A percentile compares a stretch with the other conserved stretches of the same genome.
Evolutionary conservation across 1,140 invertebrate species (phyloP).

Genomic region (Choristoneura fumiferana): DNA sequence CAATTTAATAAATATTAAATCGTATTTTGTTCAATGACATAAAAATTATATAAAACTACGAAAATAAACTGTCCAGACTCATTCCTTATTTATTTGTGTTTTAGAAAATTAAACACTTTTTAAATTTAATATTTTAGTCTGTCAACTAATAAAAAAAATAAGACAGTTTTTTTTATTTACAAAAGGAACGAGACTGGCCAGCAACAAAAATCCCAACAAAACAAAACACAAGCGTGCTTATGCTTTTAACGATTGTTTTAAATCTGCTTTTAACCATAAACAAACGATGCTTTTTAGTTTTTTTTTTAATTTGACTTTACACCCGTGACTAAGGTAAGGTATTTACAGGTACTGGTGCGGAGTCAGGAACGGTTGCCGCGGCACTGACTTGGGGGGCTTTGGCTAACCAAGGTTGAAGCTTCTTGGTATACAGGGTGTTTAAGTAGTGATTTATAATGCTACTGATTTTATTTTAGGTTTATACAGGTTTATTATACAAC

Average conservation of each 20-base stretch:
- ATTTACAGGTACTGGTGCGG: slow-evolving; percentile 32
- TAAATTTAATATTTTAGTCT: background rate
- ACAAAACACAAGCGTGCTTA: slow-evolving; percentile 24
- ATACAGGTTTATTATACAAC: background rate
- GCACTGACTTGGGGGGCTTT: slow-evolving; percentile 31
- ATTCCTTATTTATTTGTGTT: background rate
- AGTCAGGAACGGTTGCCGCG: slow-evolving; percentile 43
- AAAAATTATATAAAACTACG: background rate
- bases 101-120: background rate
- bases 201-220: slow-evolving; percentile 17
- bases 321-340: slow-evolving; percentile 31
- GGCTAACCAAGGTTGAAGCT: slow-evolving; percentile 34
- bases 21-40: background rate
- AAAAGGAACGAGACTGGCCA: background rate
- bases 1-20: background rate
- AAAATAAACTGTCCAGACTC: background rate
- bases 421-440: slow-evolving; percentile 43
- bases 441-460: background rate
- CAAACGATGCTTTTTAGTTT: slow-evolving; percentile 32
- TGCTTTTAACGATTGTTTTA: slow-evolving; percentile 22
- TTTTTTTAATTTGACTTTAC: slow-evolving; percentile 23
- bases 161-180: background rate
- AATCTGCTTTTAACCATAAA: slow-evolving; percentile 26
- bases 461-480: too few relatives aligned
- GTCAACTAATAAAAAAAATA: background rate